Conservation (phyloP, 92 coral and sea anemone species). For the Epizoanthus stellaris region DNA sequence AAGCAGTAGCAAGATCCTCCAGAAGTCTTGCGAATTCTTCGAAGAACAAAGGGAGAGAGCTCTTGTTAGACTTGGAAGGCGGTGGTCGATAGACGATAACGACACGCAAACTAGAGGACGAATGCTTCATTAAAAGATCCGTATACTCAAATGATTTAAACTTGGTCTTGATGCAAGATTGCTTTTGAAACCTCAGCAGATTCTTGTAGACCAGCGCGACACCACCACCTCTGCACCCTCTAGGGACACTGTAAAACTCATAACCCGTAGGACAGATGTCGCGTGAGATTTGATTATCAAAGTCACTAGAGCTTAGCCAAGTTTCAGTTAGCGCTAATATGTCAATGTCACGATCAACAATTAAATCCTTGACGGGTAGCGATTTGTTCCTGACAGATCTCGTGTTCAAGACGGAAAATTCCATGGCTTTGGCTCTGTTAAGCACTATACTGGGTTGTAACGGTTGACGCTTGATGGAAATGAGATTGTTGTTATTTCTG, state of each 20-base stretch:
- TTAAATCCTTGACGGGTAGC: constrained; percentile 13
- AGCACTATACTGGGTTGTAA: too few relatives aligned
- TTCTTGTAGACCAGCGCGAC: not conserved
- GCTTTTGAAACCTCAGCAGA: constrained; percentile 10
- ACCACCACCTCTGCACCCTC: constrained; percentile 44
- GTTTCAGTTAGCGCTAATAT: constrained; percentile 47
- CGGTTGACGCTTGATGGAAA: too few relatives aligned
- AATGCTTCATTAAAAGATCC: not conserved
- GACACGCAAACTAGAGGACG: constrained; percentile 22
- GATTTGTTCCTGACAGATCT: constrained; percentile 29
- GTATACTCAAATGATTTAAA: not conserved
- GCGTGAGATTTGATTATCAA: constrained; percentile 31
- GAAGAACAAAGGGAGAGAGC: constrained; percentile 12
- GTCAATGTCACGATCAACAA: constrained; percentile 34
- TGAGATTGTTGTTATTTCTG: too few relatives aligned
- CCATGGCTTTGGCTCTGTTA: not conserved
- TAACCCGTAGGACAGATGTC: constrained; percentile 59
- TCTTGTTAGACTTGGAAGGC: not conserved
- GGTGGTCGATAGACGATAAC: constrained; percentile 28
- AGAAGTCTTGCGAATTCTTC: constrained; percentile 30
- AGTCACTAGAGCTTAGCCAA: constrained; percentile 32
- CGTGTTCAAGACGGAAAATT: constrained; percentile 4
- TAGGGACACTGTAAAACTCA: constrained; percentile 36
- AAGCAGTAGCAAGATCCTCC: constrained; percentile 10
- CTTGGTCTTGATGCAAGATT: not conserved